These are phyloP conservation scores for Odontesthes bonariensis DNA, from an alignment of 2,113 vertebrate species.

Conservation along the genomic window DNA sequence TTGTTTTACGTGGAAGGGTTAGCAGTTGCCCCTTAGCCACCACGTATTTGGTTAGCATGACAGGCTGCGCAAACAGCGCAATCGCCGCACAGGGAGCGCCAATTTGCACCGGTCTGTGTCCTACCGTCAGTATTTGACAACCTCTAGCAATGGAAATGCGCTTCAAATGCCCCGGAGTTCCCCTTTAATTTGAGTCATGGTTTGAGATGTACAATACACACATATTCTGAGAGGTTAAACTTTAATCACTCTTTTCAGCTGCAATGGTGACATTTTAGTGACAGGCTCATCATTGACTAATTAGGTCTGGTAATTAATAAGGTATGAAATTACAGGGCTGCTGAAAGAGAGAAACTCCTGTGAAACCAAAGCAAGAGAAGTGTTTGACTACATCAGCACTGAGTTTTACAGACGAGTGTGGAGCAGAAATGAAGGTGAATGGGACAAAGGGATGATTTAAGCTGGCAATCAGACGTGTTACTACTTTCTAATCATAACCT, in stretches of 20 bases:
- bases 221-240: conserved; percentile 1
- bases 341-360: conserved; percentile 16
- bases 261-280: conserved; percentile 48
- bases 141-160: no score
- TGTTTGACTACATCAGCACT: not conserved
- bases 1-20: no score
- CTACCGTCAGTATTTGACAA: no score
- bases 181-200: conserved; percentile 14
- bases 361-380: not conserved
- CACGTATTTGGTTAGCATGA: no score
- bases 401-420: conserved; percentile 1
- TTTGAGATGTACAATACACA: not conserved
- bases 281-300: conserved; percentile 69
- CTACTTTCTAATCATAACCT: conserved; percentile 5
- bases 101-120: no score
- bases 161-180: no score
- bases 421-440: not conserved
- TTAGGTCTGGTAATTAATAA: conserved; percentile 72
- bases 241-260: conserved; percentile 61
- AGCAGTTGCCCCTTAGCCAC: no score
- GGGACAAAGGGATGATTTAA: conserved; percentile 14
- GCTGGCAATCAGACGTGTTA: conserved; percentile 20
- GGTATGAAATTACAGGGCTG: not conserved
- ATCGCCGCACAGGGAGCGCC: no score
- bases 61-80: no score